phyloP scores from a whole-genome alignment of 1,140 invertebrate species.

The Cheumatopsyche charites region DNA sequence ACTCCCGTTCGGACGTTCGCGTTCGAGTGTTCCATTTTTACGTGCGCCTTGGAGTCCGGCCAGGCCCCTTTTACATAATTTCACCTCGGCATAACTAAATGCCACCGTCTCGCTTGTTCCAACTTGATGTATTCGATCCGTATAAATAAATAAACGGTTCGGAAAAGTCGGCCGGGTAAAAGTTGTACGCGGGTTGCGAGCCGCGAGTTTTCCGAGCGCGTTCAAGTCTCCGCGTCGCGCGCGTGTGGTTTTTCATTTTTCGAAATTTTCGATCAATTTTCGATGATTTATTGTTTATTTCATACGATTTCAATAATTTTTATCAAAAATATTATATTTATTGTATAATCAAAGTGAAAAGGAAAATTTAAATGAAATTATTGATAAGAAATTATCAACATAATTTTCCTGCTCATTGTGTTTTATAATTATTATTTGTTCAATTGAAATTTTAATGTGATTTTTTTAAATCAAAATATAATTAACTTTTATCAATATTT shows the following conservation, averaged over 20 bases:
- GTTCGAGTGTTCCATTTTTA: conserved; percentile 34
- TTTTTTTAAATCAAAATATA: too few species aligned
- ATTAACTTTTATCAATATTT: too few species aligned
- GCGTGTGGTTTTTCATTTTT: neutral
- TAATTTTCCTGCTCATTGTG: too few species aligned
- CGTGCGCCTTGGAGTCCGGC: conserved; percentile 28
- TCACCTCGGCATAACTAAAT: conserved; percentile 36
- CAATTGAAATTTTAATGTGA: too few species aligned
- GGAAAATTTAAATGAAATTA: too few species aligned
- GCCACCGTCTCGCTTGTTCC: conserved; percentile 34
- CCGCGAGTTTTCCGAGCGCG: neutral
- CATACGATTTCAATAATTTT: too few species aligned
- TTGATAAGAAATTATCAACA: too few species aligned
- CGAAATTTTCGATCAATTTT: too few species aligned
- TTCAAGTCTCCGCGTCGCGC: neutral
- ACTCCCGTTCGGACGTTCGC: neutral
- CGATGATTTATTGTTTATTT: too few species aligned
- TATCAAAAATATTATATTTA: too few species aligned
- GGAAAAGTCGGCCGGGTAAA: neutral
- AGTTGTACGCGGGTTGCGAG: neutral
- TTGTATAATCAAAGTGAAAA: too few species aligned
- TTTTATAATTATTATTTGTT: too few species aligned
- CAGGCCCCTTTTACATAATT: conserved; percentile 39
- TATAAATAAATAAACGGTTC: conserved; percentile 17
- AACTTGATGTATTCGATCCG: conserved; percentile 22